Evolutionary conservation across 1,140 invertebrate genomes (phyloP).

Genomic region (Pachypeltis micranthus): DNA sequence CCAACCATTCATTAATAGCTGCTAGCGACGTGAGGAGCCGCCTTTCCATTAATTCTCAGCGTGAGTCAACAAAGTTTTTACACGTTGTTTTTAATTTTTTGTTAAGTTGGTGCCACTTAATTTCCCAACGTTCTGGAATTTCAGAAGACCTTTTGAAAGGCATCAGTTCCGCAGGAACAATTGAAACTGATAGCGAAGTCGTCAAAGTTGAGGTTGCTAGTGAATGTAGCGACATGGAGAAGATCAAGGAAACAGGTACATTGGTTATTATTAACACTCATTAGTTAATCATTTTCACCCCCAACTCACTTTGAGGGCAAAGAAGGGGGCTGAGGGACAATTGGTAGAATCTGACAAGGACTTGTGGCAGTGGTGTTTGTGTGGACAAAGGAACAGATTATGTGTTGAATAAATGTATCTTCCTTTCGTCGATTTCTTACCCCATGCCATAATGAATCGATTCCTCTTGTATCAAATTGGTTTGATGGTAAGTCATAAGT

Average conservation of each 20-base stretch:
- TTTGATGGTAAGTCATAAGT: no score
- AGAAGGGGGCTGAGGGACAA: no score
- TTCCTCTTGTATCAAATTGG: no score
- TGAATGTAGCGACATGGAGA: neutral
- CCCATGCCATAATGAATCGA: no score
- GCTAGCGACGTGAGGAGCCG: conserved; percentile 25
- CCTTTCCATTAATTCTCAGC: conserved; percentile 12
- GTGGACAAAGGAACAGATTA: no score
- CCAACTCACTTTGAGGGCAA: no score
- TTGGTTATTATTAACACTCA: no score
- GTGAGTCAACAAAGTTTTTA: neutral
- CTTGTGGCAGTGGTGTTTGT: no score
- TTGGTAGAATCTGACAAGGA: no score
- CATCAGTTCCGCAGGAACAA: conserved; percentile 4
- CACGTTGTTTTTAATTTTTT: neutral
- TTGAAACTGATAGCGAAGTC: neutral
- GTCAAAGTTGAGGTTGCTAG: neutral
- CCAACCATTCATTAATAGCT: conserved; percentile 27
- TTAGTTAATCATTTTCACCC: no score
- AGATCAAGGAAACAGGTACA: neutral
- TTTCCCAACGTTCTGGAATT: neutral
- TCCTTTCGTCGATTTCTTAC: no score
- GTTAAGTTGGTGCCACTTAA: neutral
- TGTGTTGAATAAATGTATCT: no score
- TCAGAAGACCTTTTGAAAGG: neutral